A percentile compares a stretch with the other conserved stretches of the same genome.
These are phyloP conservation scores for Eumaeus atala DNA, from an alignment of 1,140 invertebrate species.

Conservation along the genomic window DNA sequence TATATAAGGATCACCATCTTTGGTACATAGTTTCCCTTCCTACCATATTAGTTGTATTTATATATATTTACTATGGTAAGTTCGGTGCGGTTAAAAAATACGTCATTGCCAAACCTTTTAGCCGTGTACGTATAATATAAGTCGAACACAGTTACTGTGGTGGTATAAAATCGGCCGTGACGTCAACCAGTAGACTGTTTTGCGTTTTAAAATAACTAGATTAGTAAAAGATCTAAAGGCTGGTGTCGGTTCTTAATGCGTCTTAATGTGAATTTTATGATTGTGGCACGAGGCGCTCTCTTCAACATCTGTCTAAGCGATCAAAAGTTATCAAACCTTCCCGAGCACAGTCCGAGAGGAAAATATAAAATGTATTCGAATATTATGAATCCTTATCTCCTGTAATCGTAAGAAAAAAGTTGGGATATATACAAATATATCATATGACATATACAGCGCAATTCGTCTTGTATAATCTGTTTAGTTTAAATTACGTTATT, in stretches of 20 bases:
- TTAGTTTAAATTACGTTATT: background rate
- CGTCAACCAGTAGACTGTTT: conserved; percentile 62
- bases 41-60: too few species aligned
- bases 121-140: background rate
- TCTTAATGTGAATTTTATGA: conserved; percentile 72
- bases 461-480: background rate
- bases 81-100: too few species aligned
- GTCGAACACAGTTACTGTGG: conserved; percentile 38
- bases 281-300: conserved; percentile 64
- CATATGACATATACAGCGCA: background rate
- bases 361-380: background rate
- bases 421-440: too few species aligned
- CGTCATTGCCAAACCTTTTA: too few species aligned
- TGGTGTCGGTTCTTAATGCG: conserved; percentile 58
- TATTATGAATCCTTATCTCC: too few species aligned
- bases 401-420: too few species aligned
- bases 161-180: conserved; percentile 67
- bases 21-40: too few species aligned
- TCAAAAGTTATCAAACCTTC: conserved; percentile 64
- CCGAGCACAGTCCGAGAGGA: conserved; percentile 25
- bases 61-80: too few species aligned
- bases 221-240: conserved; percentile 57
- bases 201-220: conserved; percentile 69
- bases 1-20: too few species aligned
- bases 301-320: conserved; percentile 63